Percentiles rank a stretch among this genome's conserved stretches.
Conservation (phyloP, 2,797 vertebrate genomes). For the Macropus fuliginosus region DNA sequence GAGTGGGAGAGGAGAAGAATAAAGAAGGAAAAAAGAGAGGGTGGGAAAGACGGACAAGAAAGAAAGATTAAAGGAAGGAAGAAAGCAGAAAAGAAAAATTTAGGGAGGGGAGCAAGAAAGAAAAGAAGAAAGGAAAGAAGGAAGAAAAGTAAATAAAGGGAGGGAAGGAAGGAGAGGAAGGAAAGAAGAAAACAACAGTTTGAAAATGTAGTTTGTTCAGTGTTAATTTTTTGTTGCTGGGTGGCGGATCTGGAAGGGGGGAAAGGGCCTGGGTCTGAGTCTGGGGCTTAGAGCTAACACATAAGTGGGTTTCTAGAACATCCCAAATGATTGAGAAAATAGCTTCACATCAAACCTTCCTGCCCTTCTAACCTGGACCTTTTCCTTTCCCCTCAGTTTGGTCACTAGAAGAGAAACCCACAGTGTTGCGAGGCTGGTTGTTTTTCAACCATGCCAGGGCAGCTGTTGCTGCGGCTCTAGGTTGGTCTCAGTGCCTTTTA, state of each 20-base stretch:
- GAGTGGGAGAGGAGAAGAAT: too few species aligned
- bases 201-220: not conserved
- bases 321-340: not conserved
- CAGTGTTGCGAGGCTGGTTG: not conserved
- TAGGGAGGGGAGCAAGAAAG: too few species aligned
- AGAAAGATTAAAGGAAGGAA: not conserved
- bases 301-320: not conserved
- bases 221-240: not conserved
- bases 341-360: not conserved
- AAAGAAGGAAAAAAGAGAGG: too few species aligned
- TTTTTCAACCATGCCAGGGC: not conserved
- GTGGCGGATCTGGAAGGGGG: too few species aligned
- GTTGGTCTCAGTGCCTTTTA: not conserved
- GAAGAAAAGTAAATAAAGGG: too few species aligned
- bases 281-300: not conserved
- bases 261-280: not conserved
- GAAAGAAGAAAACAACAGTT: not conserved
- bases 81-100: not conserved
- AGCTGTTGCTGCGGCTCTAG: too few species aligned
- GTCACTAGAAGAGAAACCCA: not conserved
- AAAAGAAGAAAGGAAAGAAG: too few species aligned
- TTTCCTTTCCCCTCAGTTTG: not conserved
- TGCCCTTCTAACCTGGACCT: not conserved
- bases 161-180: not conserved
- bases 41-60: not conserved